These are phyloP conservation scores for Fulmarus glacialis DNA, from an alignment of 2,113 vertebrate genomes.

Conservation along the genomic window DNA sequence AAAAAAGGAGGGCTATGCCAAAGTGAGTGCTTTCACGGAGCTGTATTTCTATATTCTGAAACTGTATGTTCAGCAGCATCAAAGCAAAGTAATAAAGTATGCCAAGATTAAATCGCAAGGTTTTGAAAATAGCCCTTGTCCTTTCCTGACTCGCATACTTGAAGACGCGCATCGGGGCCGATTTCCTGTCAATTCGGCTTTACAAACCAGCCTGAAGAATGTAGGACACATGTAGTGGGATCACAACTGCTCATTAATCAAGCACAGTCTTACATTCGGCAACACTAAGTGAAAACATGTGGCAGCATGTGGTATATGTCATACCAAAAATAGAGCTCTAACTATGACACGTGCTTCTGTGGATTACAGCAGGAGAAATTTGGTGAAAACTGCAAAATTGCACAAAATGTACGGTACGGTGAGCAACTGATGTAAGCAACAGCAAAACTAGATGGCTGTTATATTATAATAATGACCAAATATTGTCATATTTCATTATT, in stretches of 20 bases:
- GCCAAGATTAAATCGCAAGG: background rate
- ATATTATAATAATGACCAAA: background rate
- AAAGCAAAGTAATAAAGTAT: background rate
- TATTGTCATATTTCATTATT: background rate
- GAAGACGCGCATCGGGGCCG: rapidly evolving
- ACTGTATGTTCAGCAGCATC: background rate
- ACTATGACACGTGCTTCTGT: background rate
- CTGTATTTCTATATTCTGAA: background rate
- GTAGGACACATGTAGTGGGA: background rate
- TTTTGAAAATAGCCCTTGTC: background rate
- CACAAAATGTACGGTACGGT: background rate
- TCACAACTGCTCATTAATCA: background rate
- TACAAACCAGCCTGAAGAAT: background rate
- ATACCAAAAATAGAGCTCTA: background rate
- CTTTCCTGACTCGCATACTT: background rate
- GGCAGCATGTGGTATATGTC: background rate
- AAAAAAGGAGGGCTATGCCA: background rate
- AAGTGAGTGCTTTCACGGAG: background rate
- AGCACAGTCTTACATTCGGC: background rate
- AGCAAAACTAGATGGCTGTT: background rate
- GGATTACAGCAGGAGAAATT: background rate
- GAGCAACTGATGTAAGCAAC: background rate
- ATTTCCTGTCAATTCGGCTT: background rate
- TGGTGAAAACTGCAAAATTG: background rate
- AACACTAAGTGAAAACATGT: background rate